These are phyloP conservation scores for Characodon lateralis DNA, from an alignment of 2,797 vertebrate genomes.

Conservation along the genomic window DNA sequence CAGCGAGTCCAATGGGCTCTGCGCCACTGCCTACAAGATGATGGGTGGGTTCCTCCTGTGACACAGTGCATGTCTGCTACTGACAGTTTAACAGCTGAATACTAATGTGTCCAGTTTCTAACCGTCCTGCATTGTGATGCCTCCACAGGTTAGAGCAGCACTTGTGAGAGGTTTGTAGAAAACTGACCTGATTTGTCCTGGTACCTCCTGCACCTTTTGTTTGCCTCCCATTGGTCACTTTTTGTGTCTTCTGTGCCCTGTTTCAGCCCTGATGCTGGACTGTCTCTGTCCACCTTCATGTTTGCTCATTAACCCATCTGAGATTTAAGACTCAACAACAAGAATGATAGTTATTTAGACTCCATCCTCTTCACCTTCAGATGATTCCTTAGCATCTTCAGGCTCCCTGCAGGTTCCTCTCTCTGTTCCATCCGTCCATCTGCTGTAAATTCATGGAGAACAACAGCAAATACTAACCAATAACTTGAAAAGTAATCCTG, in stretches of 20 bases:
- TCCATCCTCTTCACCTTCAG: too few species aligned
- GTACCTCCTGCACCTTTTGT: slow-evolving; percentile 64
- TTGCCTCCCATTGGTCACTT: not conserved
- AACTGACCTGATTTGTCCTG: slow-evolving; percentile 47
- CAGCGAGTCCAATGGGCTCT: slow-evolving; percentile 70
- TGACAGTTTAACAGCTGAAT: slow-evolving; percentile 12
- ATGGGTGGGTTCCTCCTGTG: slow-evolving; percentile 73
- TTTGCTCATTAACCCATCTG: not conserved
- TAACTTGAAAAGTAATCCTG: too few species aligned
- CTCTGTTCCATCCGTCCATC: too few species aligned
- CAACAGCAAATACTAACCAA: too few species aligned
- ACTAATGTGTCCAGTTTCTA: slow-evolving; percentile 69
- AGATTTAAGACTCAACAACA: not conserved
- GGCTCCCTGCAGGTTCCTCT: too few species aligned
- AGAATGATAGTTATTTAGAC: too few species aligned
- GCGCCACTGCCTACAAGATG: slow-evolving; percentile 82
- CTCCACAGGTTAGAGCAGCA: slow-evolving; percentile 88
- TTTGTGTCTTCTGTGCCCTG: too few species aligned
- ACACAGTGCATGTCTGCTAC: accelerated
- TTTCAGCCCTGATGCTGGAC: slow-evolving; percentile 20
- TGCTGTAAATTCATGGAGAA: too few species aligned
- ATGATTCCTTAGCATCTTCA: too few species aligned
- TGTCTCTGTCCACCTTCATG: not conserved
- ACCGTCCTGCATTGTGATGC: slow-evolving; percentile 80
- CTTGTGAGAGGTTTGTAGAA: slow-evolving; percentile 88